These are phyloP conservation scores for Crypturellus tataupa DNA, from an alignment of 2,797 vertebrate genomes.

Conservation along the genomic window DNA sequence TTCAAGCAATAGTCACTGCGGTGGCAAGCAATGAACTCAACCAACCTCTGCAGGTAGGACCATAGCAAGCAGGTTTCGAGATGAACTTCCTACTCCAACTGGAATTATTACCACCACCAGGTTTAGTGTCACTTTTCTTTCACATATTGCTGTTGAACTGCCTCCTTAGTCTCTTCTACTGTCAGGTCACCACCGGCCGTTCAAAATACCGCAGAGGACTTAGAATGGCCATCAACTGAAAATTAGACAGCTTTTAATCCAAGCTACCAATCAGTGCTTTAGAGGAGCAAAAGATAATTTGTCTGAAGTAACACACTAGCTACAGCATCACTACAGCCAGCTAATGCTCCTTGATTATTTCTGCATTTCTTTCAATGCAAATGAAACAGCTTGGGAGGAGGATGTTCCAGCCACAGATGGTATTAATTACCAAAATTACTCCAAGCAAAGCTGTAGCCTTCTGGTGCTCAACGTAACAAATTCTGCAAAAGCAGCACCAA, in stretches of 20 bases:
- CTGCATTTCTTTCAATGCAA: neutral
- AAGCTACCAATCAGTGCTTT: neutral
- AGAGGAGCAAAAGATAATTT: neutral
- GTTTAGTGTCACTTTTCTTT: neutral
- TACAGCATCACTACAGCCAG: neutral
- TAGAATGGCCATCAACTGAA: neutral
- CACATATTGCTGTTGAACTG: neutral
- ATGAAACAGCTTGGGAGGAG: neutral
- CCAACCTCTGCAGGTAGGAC: neutral
- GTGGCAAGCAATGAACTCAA: neutral
- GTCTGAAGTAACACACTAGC: constrained; percentile 28
- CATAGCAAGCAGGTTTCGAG: neutral
- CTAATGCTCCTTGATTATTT: neutral
- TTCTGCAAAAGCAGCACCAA: neutral
- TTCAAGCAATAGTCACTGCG: neutral
- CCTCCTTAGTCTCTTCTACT: neutral
- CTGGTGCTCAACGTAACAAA: neutral
- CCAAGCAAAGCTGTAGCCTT: neutral
- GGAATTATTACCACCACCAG: neutral
- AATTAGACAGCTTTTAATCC: neutral
- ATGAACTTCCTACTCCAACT: neutral
- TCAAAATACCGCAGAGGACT: neutral
- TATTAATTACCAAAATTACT: neutral
- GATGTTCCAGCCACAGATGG: neutral
- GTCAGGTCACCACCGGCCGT: accelerated